Base-by-base conservation (phyloP, 2,113 vertebrate species). In the Epinephelus fuscoguttatus region DNA sequence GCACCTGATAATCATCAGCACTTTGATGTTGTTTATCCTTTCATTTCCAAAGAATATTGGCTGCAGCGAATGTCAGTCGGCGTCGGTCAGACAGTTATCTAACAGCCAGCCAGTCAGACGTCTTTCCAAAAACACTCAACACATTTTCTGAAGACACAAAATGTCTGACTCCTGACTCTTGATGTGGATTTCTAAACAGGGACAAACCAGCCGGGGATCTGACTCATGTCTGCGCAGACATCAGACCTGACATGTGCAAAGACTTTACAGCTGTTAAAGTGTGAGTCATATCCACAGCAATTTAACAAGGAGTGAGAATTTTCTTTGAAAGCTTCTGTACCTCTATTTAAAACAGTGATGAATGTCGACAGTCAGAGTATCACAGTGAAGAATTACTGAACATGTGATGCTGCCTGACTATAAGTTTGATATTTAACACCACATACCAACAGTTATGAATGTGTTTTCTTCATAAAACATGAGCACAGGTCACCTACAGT, bases 11-110 rank as follows among this genome's bases (percentile, higher is more conserved):
- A 55, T 53, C 62, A 77, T 72, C 69, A 17, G 52, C 59, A n/a
- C 88, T 82, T 76, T 90, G 75, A 85, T 87, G 82, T 40, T 56
- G 70, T 66, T 74, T 12, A 21, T 70, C 27, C 40, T 78, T 74
- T 74, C 49, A 70, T 78, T 75, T 75, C 74, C 27, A 77, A 67
- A 73, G 67, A 37, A n/a, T 19, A 25, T 67, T 19, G 52, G 30
- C 66, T 56, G 69, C 3, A 37, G 60, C 23, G 10, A 40, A 30
- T 30, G 17, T 40, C 63, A n/a, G 55, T 12, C 64, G 8, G 66
- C 19, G 4, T 13, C 18, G 30, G 19, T 53, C 74, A 57, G 66
- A 59, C 66, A 6, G 33, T 79, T 67, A 55, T 79, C 87, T 64
- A 63, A 69, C 77, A 67, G 53, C 47, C 45, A 57, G 82, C 9